Evolutionary conservation across 2,797 vertebrate species (phyloP), one percentile per base, ranked within the genome.

Genomic region (Sebastes cheni): DNA sequence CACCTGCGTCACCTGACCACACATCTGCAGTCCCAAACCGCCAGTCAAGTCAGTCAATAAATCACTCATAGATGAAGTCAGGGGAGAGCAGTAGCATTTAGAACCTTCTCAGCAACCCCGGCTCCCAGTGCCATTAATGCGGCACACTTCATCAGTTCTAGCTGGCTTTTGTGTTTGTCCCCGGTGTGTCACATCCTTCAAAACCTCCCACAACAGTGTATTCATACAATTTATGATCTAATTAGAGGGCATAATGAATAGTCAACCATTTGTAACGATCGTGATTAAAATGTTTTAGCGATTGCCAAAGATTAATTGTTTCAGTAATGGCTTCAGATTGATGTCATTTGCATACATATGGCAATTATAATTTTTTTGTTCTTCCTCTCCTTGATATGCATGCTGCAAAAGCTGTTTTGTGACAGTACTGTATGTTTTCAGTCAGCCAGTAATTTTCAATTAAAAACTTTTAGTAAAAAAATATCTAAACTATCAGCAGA

Each of bases 241-340:
- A 94, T 95, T 94, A 93, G 86, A 82, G 86, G 79, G 79, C 84
- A 90, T 93, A 93, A 94, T 94, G 90, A 93, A 95, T 92, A 92
- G 85, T 92, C 89, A 95, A 85, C 92, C 93, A 93, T 93, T 93
- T 95, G 92, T 89, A 94, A 93, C 89, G 80, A 83, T 90, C 78
- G 56, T 93, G 86, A 95, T 95, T 94, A 91, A 93, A 94, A 90
- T 90, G 90, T 93, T 95, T 95, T 86, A 91, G 87, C 58, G 89
- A 92, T 94, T 91, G 85, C 75, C 75, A 86, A 89, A 94, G 88
- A 94, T 94, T 80, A 94, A 94, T 95, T 91, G 91, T 88, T 84
- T 87, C 86, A 79, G 78, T 94, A 93, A 95, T 94, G 90, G 79
- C 75, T 91, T 92, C 42, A 75, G 90, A 94, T 90, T 80, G 83